phyloP scores from a whole-genome alignment of 2,113 vertebrate species.

The Callospermophilus lateralis region DNA sequence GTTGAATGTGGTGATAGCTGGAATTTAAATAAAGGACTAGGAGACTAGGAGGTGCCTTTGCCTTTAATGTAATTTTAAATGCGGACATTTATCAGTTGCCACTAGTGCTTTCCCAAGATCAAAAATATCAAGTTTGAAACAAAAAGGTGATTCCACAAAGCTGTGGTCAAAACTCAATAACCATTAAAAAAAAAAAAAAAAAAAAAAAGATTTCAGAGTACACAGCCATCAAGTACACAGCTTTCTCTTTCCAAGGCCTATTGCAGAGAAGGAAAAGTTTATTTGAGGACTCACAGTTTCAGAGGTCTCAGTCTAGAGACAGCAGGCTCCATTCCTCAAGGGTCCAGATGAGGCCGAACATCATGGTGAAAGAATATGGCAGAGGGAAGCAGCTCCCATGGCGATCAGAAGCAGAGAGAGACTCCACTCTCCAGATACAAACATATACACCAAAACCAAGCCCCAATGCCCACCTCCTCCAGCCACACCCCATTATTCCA shows the following conservation, averaged over 20 bases:
- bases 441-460: too few species aligned
- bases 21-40: constrained; percentile 38
- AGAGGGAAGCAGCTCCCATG: too few species aligned
- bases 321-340: too few species aligned
- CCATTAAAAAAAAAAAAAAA: background rate
- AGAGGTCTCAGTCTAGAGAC: too few species aligned
- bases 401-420: too few species aligned
- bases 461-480: too few species aligned
- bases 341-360: too few species aligned
- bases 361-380: too few species aligned
- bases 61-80: background rate
- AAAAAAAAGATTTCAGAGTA: background rate
- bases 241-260: background rate
- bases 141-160: background rate
- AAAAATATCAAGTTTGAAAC: background rate
- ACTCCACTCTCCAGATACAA: too few species aligned
- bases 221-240: background rate
- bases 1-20: constrained; percentile 17
- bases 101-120: background rate
- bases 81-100: background rate
- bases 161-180: background rate
- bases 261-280: too few species aligned
- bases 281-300: too few species aligned
- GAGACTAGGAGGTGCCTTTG: background rate
- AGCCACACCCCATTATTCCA: too few species aligned